Base-by-base conservation (phyloP, 2,113 vertebrate species). In the Nothoprocta pentlandii region DNA sequence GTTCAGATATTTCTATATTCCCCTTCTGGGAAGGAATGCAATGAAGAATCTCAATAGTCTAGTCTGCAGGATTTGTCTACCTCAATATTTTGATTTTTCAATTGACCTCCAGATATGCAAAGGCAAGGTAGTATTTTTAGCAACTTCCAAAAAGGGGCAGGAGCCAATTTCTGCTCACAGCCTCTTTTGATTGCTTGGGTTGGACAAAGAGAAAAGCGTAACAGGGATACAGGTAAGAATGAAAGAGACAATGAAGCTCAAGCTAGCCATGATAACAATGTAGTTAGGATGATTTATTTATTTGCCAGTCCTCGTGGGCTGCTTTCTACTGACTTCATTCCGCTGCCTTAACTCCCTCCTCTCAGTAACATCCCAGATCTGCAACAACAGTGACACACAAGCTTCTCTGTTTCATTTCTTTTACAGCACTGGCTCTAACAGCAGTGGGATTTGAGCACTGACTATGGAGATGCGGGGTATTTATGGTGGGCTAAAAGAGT, bases 71-170 rank as follows among this genome's bases (percentile, higher is more conserved):
- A 92, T 59, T 59, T 76, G 76, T 63, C 91, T 88, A 66, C 84
- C 83, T 95, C 79, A 69, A 76, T 95, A 76, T 92, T 96, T 80
- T 90, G 79, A 95, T 96, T 97, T 96, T 95, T 93, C 88, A 92
- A 51, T 81, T 96, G 87, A 96, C 89, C 90, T 95, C 92, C 93
- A 96, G 94, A 77, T 86, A 79, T 21, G 46, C 75, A 80, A 79
- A 90, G 62, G 80, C 90, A 92, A 77, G 80, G 78, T 20, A 53
- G 77, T 82, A 93, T 95, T 96, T 96, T 97, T 94, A 97, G 92
- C 63, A 84, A 51, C 84, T 87, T 75, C 87, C 70, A 86, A 78
- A 84, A 93, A 92, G 10, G 69, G 78, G 44, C 82, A 94, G 91
- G 59, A 94, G 87, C 71, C 76, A 93, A 93, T 95, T 88, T 94